These are phyloP conservation scores for Zaprionus obscuricornis DNA, from an alignment of 2,888 invertebrate genomes.

Conservation along the genomic window DNA sequence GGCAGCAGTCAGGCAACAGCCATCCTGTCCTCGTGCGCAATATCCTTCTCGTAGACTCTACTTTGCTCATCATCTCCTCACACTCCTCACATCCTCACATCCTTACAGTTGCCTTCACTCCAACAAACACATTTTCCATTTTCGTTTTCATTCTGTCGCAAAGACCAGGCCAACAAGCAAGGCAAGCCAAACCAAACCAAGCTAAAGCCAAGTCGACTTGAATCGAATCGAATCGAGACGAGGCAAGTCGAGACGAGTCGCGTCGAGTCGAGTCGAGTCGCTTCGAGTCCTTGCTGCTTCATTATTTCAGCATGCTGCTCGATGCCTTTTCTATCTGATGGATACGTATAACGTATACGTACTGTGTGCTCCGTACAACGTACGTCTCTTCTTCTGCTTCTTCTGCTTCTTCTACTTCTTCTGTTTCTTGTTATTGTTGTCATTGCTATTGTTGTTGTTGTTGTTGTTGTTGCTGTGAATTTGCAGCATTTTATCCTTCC, in stretches of 20 bases:
- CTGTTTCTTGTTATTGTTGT: constrained; percentile 26
- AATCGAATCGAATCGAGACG: constrained; percentile 21
- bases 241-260: too few relatives aligned
- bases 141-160: constrained; percentile 74
- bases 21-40: constrained; percentile 78
- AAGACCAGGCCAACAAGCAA: constrained; percentile 26
- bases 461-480: constrained; percentile 69
- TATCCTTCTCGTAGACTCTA: constrained; percentile 66
- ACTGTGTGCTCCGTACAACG: constrained; percentile 54
- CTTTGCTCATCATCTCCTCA: constrained; percentile 13
- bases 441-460: constrained; percentile 21
- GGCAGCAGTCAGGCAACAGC: constrained; percentile 48
- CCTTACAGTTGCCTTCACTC: background rate
- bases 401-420: too few relatives aligned
- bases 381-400: constrained; percentile 20
- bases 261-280: constrained; percentile 40
- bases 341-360: constrained; percentile 79
- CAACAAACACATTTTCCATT: constrained; percentile 72
- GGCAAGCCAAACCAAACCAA: constrained; percentile 38
- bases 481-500: constrained; percentile 78
- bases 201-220: constrained; percentile 19
- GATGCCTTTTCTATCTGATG: constrained; percentile 78
- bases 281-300: constrained; percentile 77
- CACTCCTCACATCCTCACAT: background rate
- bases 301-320: constrained; percentile 79